phyloP scores from a whole-genome alignment of 2,113 vertebrate species.

The Myrmecophaga tridactyla region DNA sequence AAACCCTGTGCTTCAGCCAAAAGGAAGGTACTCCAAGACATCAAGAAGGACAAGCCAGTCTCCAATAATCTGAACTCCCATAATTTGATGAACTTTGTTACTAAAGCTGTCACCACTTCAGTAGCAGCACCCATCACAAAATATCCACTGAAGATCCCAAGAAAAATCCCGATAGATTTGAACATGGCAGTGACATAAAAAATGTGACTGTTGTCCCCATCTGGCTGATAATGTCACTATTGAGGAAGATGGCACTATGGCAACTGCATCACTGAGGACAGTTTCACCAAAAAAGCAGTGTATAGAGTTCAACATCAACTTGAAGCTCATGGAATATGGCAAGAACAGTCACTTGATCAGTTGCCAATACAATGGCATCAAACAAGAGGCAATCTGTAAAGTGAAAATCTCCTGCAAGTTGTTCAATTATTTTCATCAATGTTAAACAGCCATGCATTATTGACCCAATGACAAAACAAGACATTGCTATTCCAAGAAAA shows the following conservation, averaged over 20 bases:
- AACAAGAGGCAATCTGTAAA: constrained; percentile 98
- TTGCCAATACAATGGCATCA: constrained; percentile 97
- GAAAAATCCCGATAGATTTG: constrained; percentile 95
- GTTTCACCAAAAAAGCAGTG: constrained; percentile 98
- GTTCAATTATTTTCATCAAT: constrained; percentile 93
- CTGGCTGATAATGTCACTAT: constrained; percentile 96
- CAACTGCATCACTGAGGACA: constrained; percentile 98
- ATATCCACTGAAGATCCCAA: constrained; percentile 98
- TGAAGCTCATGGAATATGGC: constrained; percentile 99
- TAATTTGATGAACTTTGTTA: constrained; percentile 98
- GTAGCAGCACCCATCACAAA: constrained; percentile 97
- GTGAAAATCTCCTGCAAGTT: constrained; percentile 93
- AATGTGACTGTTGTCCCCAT: constrained; percentile 95
- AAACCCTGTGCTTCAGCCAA: constrained; percentile 97
- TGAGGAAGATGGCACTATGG: constrained; percentile 96
- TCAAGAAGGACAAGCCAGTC: constrained; percentile 97
- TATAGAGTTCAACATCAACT: constrained; percentile 97
- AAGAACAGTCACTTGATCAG: constrained; percentile 99
- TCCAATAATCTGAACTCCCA: constrained; percentile 96
- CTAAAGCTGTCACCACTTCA: constrained; percentile 95
- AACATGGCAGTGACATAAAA: constrained; percentile 96
- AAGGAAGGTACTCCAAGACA: constrained; percentile 99
- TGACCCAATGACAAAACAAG: constrained; percentile 95
- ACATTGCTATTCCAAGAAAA: constrained; percentile 96
- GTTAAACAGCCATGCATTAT: constrained; percentile 95